Conservation (phyloP, 2,113 vertebrate genomes). For the Apodemus speciosus region DNA sequence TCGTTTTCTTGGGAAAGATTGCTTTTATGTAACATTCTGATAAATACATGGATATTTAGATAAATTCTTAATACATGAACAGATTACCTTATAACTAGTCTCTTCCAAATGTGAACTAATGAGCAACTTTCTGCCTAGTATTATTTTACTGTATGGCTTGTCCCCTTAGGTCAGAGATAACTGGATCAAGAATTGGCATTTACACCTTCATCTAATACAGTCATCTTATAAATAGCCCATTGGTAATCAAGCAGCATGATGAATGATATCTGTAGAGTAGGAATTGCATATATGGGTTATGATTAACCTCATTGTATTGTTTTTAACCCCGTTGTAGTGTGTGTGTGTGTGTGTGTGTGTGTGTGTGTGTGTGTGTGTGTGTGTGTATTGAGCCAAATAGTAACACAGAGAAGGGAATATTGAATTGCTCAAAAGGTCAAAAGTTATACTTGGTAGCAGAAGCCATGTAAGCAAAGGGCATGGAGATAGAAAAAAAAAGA, state of each 20-base stretch:
- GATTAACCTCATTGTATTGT: neutral
- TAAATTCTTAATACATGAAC: neutral
- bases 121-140: neutral
- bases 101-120: neutral
- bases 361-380: too few species aligned
- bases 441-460: neutral
- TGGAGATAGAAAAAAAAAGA: neutral
- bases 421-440: neutral
- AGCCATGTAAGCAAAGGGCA: neutral
- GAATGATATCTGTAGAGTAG: neutral
- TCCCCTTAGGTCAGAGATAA: neutral
- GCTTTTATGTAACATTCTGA: neutral
- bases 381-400: neutral
- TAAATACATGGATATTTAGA: neutral
- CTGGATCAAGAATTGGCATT: neutral
- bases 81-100: neutral
- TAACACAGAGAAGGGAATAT: neutral
- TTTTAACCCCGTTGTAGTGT: neutral
- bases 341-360: too few species aligned
- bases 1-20: neutral
- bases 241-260: neutral
- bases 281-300: neutral
- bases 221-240: neutral
- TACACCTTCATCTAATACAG: neutral
- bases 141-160: neutral